A percentile compares a stretch with the other conserved stretches of the same genome.
These are phyloP conservation scores for Drosophila carrolli DNA, from an alignment of 1,140 invertebrate genomes.

Conservation along the genomic window DNA sequence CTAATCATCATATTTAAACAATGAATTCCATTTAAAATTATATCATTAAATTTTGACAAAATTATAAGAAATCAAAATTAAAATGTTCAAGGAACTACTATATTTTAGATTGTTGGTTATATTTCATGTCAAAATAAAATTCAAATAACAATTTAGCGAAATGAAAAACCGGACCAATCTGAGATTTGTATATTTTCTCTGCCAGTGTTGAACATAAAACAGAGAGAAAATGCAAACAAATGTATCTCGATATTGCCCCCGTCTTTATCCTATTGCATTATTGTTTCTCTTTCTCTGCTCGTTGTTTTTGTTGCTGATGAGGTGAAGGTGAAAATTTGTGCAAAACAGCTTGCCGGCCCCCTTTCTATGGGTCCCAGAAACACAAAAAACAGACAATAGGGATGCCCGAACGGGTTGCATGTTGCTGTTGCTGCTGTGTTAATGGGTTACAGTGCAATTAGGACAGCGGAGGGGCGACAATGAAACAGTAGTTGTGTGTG, in stretches of 20 bases:
- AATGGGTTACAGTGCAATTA: conserved; percentile 81
- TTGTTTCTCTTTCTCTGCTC: conserved; percentile 23
- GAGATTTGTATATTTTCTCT: neutral
- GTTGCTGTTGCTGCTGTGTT: conserved; percentile 42
- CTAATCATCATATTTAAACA: too few relatives aligned
- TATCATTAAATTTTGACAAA: too few relatives aligned
- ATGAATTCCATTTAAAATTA: too few relatives aligned
- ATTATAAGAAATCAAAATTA: too few relatives aligned
- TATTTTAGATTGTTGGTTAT: too few relatives aligned
- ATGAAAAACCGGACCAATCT: neutral
- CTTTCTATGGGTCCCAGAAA: conserved; percentile 20
- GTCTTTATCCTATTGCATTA: conserved; percentile 24
- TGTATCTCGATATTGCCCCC: neutral
- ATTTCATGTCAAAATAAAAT: too few relatives aligned
- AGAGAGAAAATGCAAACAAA: conserved; percentile 26
- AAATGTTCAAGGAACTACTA: too few relatives aligned
- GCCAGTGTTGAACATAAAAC: neutral
- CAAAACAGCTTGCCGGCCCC: conserved; percentile 47
- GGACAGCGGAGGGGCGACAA: conserved; percentile 54
- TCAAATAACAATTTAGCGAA: too few relatives aligned
- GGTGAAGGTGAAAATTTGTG: conserved; percentile 77
- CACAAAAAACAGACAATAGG: conserved; percentile 47
- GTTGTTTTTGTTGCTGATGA: conserved; percentile 46
- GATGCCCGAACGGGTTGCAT: conserved; percentile 44
- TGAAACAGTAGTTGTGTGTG: neutral